Percentiles rank a stretch among this genome's conserved stretches.
phyloP scores from a whole-genome alignment of 2,888 invertebrate species.

The Apodemia duryi region DNA sequence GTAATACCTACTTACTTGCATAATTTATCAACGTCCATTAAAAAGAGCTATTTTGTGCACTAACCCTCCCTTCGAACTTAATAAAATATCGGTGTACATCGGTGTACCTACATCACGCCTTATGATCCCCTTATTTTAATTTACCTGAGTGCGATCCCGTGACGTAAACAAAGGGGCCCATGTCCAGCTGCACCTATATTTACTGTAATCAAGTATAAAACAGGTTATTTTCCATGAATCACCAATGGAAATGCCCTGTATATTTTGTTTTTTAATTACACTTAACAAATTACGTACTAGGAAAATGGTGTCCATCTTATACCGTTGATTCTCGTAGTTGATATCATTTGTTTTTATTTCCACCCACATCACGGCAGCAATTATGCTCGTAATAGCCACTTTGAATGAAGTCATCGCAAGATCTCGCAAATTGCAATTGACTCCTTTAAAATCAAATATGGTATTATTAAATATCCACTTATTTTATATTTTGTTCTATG shows the following conservation, averaged over 20 bases:
- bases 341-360: neutral
- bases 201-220: constrained; percentile 40
- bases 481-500: no score
- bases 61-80: constrained; percentile 19
- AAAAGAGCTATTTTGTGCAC: neutral
- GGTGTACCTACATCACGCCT: constrained; percentile 8
- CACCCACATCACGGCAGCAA: neutral
- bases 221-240: constrained; percentile 62
- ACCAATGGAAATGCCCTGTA: neutral
- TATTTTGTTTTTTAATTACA: constrained; percentile 6
- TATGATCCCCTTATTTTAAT: constrained; percentile 62
- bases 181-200: constrained; percentile 64
- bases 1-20: neutral
- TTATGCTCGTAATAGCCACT: neutral
- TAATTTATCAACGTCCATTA: constrained; percentile 8
- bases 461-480: no score
- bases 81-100: constrained; percentile 32
- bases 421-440: no score
- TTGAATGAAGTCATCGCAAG: neutral
- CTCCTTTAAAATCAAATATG: no score
- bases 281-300: neutral
- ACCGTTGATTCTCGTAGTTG: neutral
- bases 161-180: constrained; percentile 71
- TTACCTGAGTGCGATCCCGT: constrained; percentile 71
- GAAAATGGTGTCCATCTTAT: neutral